Base-by-base conservation (phyloP, 2,797 vertebrate genomes). In the Lithobates sylvaticus region DNA sequence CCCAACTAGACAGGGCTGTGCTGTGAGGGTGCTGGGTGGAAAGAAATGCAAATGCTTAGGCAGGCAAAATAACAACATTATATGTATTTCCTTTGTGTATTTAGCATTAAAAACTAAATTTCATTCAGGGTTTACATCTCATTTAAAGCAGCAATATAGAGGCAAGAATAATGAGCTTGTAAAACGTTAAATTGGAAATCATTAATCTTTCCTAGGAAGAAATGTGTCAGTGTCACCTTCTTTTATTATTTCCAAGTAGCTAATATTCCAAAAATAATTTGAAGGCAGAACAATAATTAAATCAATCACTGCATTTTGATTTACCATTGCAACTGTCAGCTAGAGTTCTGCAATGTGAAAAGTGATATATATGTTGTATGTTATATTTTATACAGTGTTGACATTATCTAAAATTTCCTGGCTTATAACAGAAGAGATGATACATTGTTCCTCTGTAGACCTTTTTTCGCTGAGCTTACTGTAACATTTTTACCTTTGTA, bases 281-380 rank as follows among this genome's bases (percentile, higher is more conserved):
- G 12, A 67, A 16, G 32, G 68, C 34, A 72, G 32, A 72, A 71
- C 68, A 58, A 47, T 29, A 54, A 72, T 81, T 23, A 27, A 54
- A 81, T 81, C n/a, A 81, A 81, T 72, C 68, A 71, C 68, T n/a
- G 10, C 42, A 67, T 54, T 81, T 29, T 47, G n/a, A 44, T 23
- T 34, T 26, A 70, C 42, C 44, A 47, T 39, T 47, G 64, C 7
- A 78, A 21, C 12, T 67, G 64, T 27, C 78, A 10, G n/a, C 36
- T 8, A 29, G 44, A 27, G 47, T 36, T 50, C 69, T 10, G 68
- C 68, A 71, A 71, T 61, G 69, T 72, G 54, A 81, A 81, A 68
- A 12, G 68, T 26, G 50, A 61, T 72, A 58, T 58, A 81, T 61
- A 72, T 58, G 32, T 26, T 21, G 50, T 34, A 61, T 70, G 79